Evolutionary conservation across 2,797 vertebrate species (phyloP), one percentile per base, ranked within the genome.

Genomic region (Amblyopsis hoosieri): DNA sequence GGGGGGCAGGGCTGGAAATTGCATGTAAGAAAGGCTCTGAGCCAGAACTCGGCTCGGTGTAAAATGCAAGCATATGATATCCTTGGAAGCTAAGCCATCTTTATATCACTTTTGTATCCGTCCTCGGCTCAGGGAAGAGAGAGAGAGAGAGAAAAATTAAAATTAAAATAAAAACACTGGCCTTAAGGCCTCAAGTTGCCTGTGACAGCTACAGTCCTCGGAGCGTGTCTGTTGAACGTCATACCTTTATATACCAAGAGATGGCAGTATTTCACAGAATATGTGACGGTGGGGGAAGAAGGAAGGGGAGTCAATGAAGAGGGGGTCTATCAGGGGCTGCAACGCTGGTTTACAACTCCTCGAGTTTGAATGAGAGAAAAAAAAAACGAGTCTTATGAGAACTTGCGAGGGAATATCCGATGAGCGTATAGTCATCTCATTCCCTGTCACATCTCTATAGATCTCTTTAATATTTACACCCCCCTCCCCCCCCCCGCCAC

Each of bases 181-280:
- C 63, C 13, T 9, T 6, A n/a, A n/a, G 56, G 58, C 64, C 69
- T 74, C 66, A 19, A 4, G 60, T 73, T 71, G 58, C 72, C 73
- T 78, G 57, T 74, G 70, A 74, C 72, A 74, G 74, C 54, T 47
- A 42, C 45, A 71, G 66, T 66, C 29, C 15, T 64, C 65, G 63
- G 65, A 70, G 62, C 59, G 65, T 49, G 12, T 46, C 31, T 67
- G 57, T 7, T 12, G 33, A 64, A 66, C 12, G 42, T 23, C 45
- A 55, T 75, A 12, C 47, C 42, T 54, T 14, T 17, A 62, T 60
- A 57, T 1, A 49, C 91, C 96, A 87, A 94, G 91, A 98, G 96
- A 97, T 98, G 96, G 97, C 95, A 96, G 95, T 95, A 95, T 97
- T 93, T 94, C 92, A 91, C 93, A 96, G 94, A 95, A 89, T 91